These are phyloP conservation scores for Desmophyllum pertusum DNA, from an alignment of 92 coral and sea anemone genomes.

Conservation along the genomic window DNA sequence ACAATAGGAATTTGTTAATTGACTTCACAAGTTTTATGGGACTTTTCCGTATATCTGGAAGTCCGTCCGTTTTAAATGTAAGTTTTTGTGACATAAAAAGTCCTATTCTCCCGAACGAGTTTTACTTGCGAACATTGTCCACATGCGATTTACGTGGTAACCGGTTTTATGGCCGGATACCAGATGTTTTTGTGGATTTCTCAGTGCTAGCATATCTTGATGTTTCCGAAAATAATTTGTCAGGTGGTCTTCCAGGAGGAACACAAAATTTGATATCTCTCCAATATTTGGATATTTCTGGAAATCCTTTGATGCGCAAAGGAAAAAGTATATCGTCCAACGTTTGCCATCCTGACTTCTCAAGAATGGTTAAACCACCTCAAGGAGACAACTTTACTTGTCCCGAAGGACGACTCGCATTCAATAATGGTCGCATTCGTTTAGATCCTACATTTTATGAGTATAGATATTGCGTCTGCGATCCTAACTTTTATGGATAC, in stretches of 20 bases:
- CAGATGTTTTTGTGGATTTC: conserved; percentile 1
- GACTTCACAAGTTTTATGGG: conserved; percentile 37
- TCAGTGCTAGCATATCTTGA: conserved; percentile 49
- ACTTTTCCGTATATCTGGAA: conserved; percentile 1
- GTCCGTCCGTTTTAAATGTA: conserved; percentile 46
- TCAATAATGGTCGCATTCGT: conserved; percentile 62
- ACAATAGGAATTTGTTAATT: conserved; percentile 46
- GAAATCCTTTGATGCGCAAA: conserved; percentile 56
- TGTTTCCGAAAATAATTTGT: conserved; percentile 52
- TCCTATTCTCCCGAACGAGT: conserved; percentile 18
- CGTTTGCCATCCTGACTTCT: conserved; percentile 28
- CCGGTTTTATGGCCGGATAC: conserved; percentile 52
- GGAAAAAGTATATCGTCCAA: neutral
- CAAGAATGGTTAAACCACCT: conserved; percentile 16
- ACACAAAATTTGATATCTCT: conserved; percentile 41
- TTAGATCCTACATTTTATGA: conserved; percentile 62
- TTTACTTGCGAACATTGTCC: conserved; percentile 27
- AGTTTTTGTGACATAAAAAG: conserved; percentile 53
- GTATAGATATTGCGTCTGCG: conserved; percentile 59
- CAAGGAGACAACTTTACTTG: conserved; percentile 38
- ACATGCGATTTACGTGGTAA: conserved; percentile 55
- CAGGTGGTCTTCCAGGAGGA: conserved; percentile 55
- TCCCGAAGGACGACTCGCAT: conserved; percentile 52
- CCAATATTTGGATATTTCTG: conserved; percentile 66
- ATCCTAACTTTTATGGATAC: conserved; percentile 56